Base-by-base conservation (phyloP, 2,113 vertebrate species). In the Percopsis transmontana region DNA sequence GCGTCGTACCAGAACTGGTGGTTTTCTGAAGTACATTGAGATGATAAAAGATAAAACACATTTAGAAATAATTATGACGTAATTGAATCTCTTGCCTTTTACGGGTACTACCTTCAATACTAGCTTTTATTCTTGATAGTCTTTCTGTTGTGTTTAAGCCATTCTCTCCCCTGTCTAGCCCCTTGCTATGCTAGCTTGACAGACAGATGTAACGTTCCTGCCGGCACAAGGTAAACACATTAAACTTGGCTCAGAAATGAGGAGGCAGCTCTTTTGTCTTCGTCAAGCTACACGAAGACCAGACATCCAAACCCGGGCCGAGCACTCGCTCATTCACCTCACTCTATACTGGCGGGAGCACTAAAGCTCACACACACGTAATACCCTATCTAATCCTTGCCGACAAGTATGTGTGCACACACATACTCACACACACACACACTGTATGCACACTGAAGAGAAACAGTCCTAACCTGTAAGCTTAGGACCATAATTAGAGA, bases 401-500 rank as follows among this genome's bases (percentile, higher is more conserved):
- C n/a, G n/a, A 1, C 60, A 40, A 19, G 2, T 33, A 27, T 40
- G 55, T 39, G 41, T 8, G 45, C 47, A 21, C 48, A 64, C 60
- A 59, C 53, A 56, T 42, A 64, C 52, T n/a, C 67, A 23, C 5
- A 38, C 55, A 64, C 58, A 62, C 55, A 58, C n/a, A 41, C 40
- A 15, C 24, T 7, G 40, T 12, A 41, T 41, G 44, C 56, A 45
- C 55, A 39, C 55, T 19, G 20, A 13, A 20, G 19, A 19, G 57
- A 78, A 74, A 85, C 76, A 51, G 83, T 85, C 74, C 77, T 53
- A 82, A 62, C 76, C 72, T 81, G 68, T 71, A 85, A 76, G 67
- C 73, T 85, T 68, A 71, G 58, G 73, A 75, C 44, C 70, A 71
- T 89, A 85, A 91, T 86, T 86, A 86, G 48, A 84, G 80, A 76